Conservation (phyloP, 2,113 vertebrate species). For the Xiphophorus couchianus region DNA sequence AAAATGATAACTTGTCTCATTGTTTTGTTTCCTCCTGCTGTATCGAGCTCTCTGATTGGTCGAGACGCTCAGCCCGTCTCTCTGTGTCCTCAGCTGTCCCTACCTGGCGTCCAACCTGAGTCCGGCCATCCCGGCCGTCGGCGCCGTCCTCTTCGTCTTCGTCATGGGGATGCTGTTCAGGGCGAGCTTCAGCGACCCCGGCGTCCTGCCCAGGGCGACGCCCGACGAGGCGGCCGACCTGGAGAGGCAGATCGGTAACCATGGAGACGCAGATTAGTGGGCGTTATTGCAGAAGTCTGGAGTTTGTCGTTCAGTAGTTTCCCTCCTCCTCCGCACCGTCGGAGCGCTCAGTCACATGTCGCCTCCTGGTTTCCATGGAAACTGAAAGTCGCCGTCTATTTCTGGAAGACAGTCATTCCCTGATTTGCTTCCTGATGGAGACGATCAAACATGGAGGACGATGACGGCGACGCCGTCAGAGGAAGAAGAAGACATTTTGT, state of each 20-base stretch:
- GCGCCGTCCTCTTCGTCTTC: constrained; percentile 90
- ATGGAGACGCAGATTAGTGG: constrained; percentile 34
- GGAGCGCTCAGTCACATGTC: constrained; percentile 4
- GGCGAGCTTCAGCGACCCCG: constrained; percentile 95
- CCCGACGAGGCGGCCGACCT: constrained; percentile 92
- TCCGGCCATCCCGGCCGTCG: constrained; percentile 89
- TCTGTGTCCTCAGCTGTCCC: constrained; percentile 83
- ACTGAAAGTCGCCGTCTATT: constrained; percentile 15
- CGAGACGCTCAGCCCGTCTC: background rate
- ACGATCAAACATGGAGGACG: constrained; percentile 3
- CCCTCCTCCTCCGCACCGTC: background rate
- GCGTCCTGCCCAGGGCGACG: constrained; percentile 91
- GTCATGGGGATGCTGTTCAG: constrained; percentile 93
- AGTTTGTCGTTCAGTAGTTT: background rate
- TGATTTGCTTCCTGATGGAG: background rate
- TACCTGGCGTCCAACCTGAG: constrained; percentile 91
- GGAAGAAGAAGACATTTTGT: background rate
- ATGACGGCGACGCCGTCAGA: no score
- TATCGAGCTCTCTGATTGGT: background rate
- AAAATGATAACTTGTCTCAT: background rate
- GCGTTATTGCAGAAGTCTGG: background rate
- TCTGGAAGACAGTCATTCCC: constrained; percentile 2
- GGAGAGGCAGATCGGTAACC: constrained; percentile 93
- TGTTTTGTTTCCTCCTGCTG: no score
- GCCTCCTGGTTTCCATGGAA: background rate